These are phyloP conservation scores for Cydia strobilella DNA, from an alignment of 1,140 invertebrate species.

Conservation along the genomic window DNA sequence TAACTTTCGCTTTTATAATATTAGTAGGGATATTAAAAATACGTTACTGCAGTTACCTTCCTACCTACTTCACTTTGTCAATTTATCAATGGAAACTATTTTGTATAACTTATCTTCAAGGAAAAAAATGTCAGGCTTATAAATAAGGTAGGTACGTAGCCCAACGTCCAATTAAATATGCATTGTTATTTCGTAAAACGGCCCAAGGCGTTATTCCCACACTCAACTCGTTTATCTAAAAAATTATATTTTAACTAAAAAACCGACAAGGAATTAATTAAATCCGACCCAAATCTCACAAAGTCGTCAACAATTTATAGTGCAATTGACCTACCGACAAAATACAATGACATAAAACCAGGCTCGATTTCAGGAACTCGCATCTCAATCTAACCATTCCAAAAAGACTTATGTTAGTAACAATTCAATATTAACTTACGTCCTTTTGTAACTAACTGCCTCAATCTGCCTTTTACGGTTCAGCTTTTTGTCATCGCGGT, in stretches of 20 bases:
- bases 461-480: conserved; percentile 35
- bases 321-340: background rate
- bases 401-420: background rate
- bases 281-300: conserved; percentile 2
- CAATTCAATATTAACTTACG: background rate
- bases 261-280: conserved; percentile 16
- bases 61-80: too few species aligned
- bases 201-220: background rate
- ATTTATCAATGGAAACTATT: too few species aligned
- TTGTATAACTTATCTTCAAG: too few species aligned
- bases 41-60: too few species aligned
- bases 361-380: conserved; percentile 40
- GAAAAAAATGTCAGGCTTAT: too few species aligned
- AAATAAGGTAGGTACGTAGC: background rate
- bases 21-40: too few species aligned
- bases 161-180: background rate
- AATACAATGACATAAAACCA: conserved; percentile 33
- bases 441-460: background rate
- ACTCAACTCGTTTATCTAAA: background rate
- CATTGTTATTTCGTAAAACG: background rate
- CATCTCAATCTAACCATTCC: conserved; percentile 24
- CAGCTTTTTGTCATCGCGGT: conserved; percentile 40
- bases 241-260: background rate
- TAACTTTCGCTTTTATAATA: too few species aligned
- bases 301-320: background rate